These are phyloP conservation scores for Falcunculus frontatus DNA, from an alignment of 2,113 vertebrate genomes.

Conservation along the genomic window DNA sequence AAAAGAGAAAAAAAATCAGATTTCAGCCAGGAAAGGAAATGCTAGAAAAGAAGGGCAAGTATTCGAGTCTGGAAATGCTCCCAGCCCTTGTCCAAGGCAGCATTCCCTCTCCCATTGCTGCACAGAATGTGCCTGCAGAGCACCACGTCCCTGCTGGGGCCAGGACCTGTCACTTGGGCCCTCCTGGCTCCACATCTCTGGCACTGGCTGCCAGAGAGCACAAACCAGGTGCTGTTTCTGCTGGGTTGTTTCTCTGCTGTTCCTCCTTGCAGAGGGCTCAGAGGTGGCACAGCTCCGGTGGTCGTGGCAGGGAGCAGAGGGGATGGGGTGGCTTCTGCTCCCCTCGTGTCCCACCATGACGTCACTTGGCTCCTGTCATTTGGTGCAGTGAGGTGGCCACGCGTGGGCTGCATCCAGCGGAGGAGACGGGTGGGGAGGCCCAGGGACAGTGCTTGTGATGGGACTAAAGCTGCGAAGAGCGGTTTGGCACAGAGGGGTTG, in stretches of 20 bases:
- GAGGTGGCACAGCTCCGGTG: fast-evolving
- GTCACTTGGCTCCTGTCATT: background rate
- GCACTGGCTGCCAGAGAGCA: background rate
- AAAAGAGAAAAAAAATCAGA: background rate
- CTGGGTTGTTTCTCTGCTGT: background rate
- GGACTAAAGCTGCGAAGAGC: background rate
- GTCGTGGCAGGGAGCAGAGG: background rate
- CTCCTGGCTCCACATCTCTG: background rate
- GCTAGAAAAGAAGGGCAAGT: background rate
- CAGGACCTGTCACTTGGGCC: fast-evolving
- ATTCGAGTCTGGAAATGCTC: background rate
- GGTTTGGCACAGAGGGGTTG: background rate
- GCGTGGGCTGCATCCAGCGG: background rate
- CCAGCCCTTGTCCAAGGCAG: background rate
- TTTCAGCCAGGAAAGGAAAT: background rate
- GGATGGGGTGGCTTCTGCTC: background rate
- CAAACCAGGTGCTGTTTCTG: background rate
- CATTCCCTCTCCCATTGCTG: background rate
- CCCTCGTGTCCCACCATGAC: fast-evolving
- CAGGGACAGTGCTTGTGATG: fast-evolving
- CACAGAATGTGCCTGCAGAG: background rate
- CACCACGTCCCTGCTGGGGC: fast-evolving
- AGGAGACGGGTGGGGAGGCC: fast-evolving
- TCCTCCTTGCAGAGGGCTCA: background rate
- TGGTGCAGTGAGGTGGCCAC: fast-evolving